Evolutionary conservation across 2,797 vertebrate species (phyloP).

Genomic region (Eremophila alpestris): DNA sequence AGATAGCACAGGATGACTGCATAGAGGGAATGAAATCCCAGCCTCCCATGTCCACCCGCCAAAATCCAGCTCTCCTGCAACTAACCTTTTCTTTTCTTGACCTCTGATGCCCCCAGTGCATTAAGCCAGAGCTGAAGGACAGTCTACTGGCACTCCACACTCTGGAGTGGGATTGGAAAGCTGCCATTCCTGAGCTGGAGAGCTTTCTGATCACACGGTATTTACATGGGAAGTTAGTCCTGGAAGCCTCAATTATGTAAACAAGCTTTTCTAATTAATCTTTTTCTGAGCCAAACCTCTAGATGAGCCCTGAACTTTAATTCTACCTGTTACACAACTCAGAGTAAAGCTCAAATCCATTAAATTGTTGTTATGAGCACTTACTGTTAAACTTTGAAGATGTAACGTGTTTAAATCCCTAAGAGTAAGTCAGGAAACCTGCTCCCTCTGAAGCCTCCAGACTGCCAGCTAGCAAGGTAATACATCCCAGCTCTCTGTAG

Average conservation of each 20-base stretch:
- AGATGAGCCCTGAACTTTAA: background rate
- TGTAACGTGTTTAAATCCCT: background rate
- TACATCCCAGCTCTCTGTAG: background rate
- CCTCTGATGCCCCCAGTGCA: background rate
- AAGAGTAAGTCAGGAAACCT: background rate
- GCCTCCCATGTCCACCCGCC: accelerated
- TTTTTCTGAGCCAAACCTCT: background rate
- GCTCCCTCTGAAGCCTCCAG: background rate
- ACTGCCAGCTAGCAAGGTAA: background rate
- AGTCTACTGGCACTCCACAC: background rate
- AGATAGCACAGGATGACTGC: background rate
- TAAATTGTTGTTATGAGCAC: background rate
- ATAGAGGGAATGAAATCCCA: background rate
- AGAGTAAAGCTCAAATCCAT: background rate
- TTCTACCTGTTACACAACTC: background rate
- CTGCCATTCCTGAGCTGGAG: background rate
- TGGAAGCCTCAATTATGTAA: background rate
- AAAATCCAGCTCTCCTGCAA: background rate
- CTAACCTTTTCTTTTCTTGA: background rate
- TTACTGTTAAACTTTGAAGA: background rate
- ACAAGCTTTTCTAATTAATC: background rate
- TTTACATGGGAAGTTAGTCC: background rate
- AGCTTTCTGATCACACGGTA: background rate
- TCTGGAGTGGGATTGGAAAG: background rate
- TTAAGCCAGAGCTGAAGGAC: background rate